Conservation (phyloP, 2,797 vertebrate species). For the Gadopsis bispinosus region DNA sequence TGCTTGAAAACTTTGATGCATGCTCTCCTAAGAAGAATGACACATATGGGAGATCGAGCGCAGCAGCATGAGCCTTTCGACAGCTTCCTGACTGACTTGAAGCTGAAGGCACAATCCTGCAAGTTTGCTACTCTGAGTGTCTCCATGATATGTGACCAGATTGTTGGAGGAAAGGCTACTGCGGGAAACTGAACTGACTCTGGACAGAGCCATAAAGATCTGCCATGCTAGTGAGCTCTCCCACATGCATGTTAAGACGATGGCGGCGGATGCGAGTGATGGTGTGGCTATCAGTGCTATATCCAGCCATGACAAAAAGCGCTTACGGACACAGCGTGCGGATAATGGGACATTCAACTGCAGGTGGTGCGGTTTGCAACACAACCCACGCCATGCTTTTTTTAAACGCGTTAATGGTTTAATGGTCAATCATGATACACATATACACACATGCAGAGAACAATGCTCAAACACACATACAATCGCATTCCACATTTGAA, state of each 20-base stretch:
- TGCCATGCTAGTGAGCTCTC: not conserved
- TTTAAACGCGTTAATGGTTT: no score
- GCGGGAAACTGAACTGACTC: not conserved
- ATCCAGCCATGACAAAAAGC: no score
- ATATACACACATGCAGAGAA: no score
- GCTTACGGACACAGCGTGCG: no score
- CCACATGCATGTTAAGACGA: not conserved
- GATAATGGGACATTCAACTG: no score
- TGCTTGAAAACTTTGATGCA: slow-evolving; percentile 1
- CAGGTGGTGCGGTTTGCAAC: no score
- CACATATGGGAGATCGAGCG: not conserved
- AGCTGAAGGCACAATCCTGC: not conserved
- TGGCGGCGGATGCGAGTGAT: no score
- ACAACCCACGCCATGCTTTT: no score
- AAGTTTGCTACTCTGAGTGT: not conserved
- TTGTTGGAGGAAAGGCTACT: slow-evolving; percentile 1
- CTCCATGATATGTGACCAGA: not conserved
- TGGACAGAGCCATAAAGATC: not conserved
- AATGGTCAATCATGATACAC: no score
- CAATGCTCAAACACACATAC: no score
- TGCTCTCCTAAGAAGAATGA: not conserved
- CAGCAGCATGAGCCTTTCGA: slow-evolving; percentile 2
- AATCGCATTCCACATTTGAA: no score
- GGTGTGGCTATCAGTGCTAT: no score
- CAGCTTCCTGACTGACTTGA: not conserved